Base-by-base conservation (phyloP, 2,113 vertebrate genomes). In the Pygoscelis adeliae region DNA sequence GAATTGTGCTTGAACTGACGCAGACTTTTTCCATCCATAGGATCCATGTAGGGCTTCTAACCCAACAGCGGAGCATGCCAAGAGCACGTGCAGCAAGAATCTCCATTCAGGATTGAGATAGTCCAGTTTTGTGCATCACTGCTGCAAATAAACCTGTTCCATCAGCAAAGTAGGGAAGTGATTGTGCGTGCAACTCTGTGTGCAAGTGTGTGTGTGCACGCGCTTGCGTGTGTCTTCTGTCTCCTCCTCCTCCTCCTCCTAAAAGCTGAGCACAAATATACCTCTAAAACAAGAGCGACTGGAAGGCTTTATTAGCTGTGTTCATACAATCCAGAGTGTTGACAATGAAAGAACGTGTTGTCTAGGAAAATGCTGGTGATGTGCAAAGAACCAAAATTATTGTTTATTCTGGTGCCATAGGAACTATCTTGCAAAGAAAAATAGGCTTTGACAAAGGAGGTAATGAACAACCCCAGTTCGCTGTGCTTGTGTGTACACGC, bases 361-460 rank as follows among this genome's bases (percentile, higher is more conserved):
- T 89, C 59, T 87, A 13, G 50, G 47, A 72, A 84, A 76, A 65
- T 2, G 58, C 66, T 88, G 74, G 30, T 88, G 82, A 86, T n/a
- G 58, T 87, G 83, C 87, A 85, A 72, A 89, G 80, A 84, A 56
- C 49, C 62, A 59, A 76, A 96, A 95, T 87, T 76, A 69, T 49
- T 97, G 92, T 91, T 97, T 92, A 87, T 89, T 91, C 87, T 82
- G 36, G 65, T 90, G 80, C 80, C 30, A 53, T 29, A 87, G 61
- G 86, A 94, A 61, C 72, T 84, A 32, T 84, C 61, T 72, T 36
- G 77, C 65, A 56, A 88, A 50, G 42, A 53, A 83, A 86, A 92
- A 67, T 25, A 78, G 61, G 55, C 71, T 95, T 69, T 95, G 56
- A 84, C 90, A 93, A 90, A 89, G 83, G 65, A 87, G 22, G 56